phyloP scores from a whole-genome alignment of 2,888 invertebrate genomes.

The Diadegma fenestrale region DNA sequence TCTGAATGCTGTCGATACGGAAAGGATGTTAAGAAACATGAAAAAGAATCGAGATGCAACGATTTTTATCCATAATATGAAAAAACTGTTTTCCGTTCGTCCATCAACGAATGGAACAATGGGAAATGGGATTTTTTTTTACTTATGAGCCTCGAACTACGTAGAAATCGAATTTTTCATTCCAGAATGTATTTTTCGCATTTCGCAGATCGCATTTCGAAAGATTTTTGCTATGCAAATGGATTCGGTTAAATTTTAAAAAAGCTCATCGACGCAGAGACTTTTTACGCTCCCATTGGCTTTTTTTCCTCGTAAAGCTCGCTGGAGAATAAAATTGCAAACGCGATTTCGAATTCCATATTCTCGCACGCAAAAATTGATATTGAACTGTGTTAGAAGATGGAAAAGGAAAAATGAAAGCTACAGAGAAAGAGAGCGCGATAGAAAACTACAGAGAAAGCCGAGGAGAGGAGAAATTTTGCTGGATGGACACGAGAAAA shows the following conservation, averaged over 20 bases:
- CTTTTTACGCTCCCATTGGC: not conserved
- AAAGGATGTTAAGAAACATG: not conserved
- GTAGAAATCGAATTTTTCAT: not conserved
- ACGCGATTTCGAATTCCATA: constrained; percentile 53
- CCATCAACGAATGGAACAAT: not conserved
- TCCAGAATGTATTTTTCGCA: not conserved
- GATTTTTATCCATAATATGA: too few species aligned
- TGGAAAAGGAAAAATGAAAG: constrained; percentile 4
- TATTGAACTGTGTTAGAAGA: constrained; percentile 9
- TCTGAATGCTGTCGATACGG: not conserved
- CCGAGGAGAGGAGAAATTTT: constrained; percentile 5
- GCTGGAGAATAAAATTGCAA: constrained; percentile 39
- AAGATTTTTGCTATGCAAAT: not conserved
- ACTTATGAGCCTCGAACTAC: not conserved
- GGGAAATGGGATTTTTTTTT: not conserved
- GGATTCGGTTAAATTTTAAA: constrained; percentile 11
- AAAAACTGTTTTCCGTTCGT: too few species aligned
- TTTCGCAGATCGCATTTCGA: not conserved
- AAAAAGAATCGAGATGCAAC: not conserved
- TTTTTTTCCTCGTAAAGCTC: constrained; percentile 29
- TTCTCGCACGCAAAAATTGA: constrained; percentile 32
- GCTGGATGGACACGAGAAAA: constrained; percentile 32
- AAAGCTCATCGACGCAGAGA: constrained; percentile 19
- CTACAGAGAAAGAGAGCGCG: not conserved
- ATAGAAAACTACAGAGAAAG: constrained; percentile 1